Base-by-base conservation (phyloP, 2,113 vertebrate species). In the Steatornis caripensis region DNA sequence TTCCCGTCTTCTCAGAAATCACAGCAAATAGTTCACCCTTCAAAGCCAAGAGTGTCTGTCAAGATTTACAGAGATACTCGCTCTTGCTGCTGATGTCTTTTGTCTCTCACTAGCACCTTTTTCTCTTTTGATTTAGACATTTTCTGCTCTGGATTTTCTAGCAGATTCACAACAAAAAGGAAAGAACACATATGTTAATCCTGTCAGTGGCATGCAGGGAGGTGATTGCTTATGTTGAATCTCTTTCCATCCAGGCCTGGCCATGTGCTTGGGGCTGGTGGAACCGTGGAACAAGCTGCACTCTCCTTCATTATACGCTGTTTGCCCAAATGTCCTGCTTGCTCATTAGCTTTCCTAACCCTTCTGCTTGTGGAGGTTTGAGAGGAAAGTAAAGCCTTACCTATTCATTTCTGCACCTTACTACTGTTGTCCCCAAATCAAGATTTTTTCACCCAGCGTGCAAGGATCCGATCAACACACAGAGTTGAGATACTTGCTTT, bases 181-280 rank as follows among this genome's bases (percentile, higher is more conserved):
- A 53, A 15, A 48, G 15, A 39, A 45, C 53, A 51, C 5, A 5
- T 22, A 7, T 9, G 22, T 39, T 68, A 64, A 62, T 79, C 22
- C 36, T 53, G 12, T 13, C 36, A 34, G n/a, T n/a, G n/a, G n/a
- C n/a, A n/a, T n/a, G 71, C 29, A 58, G 17, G 15, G 7, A 15
- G 11, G 5, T 0, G 1, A 16, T 46, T 15, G 14, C 65, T 45
- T 51, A 6, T 1, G 1, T 29, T 19, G 10, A 22, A 11, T 60
- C 27, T 65, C 16, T 20, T 57, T 46, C 43, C 46, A n/a, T 36
- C 23, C 32, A 61, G 48, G 10, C 23, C 15, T 29, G 36, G 29
- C 48, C 54, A 46, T 1, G 1, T 74, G 21, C 66, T 49, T 36
- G 29, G 11, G 27, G 36, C 2, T 61, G 15, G 36, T 39, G 15